Percentiles rank a stretch among this genome's conserved stretches.
These are phyloP conservation scores for Danio jaintianensis DNA, from an alignment of 2,797 vertebrate species.

Conservation along the genomic window DNA sequence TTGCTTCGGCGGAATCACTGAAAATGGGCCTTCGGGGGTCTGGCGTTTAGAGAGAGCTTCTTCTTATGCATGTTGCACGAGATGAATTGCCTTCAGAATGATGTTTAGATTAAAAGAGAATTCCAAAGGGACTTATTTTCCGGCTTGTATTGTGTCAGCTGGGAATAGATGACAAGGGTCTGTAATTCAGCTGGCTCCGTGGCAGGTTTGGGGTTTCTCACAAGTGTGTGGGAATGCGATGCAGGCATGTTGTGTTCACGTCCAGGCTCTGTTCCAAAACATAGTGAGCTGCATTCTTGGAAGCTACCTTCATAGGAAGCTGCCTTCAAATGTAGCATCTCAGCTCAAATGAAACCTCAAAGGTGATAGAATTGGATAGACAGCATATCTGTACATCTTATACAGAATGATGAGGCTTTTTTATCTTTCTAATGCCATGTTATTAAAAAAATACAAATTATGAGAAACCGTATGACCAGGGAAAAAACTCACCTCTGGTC, in stretches of 20 bases:
- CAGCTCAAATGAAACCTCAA: slow-evolving; percentile 1
- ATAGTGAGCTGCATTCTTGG: not conserved
- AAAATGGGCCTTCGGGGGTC: not conserved
- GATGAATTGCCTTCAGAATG: slow-evolving; percentile 33
- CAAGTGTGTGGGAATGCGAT: not conserved
- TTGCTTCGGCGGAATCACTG: slow-evolving; percentile 19
- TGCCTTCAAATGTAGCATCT: not conserved
- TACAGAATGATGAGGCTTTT: too few species aligned
- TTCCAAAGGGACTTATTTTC: slow-evolving; percentile 38
- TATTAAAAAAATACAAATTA: too few species aligned
- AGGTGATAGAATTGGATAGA: slow-evolving; percentile 6
- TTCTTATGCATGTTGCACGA: slow-evolving; percentile 23
- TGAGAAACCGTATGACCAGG: too few species aligned
- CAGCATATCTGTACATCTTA: not conserved
- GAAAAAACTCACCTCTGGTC: too few species aligned
- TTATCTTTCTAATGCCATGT: too few species aligned
- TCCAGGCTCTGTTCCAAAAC: not conserved
- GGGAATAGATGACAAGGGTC: slow-evolving; percentile 23
- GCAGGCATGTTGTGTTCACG: not conserved
- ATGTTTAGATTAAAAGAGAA: slow-evolving; percentile 19
- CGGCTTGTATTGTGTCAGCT: slow-evolving; percentile 18
- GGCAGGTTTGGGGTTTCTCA: slow-evolving; percentile 13
- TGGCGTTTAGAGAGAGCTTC: slow-evolving; percentile 1
- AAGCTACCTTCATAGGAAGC: not conserved
- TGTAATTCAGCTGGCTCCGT: slow-evolving; percentile 12